These are phyloP conservation scores for Chaenodraco wilsoni DNA, from an alignment of 2,797 vertebrate genomes.

Conservation along the genomic window DNA sequence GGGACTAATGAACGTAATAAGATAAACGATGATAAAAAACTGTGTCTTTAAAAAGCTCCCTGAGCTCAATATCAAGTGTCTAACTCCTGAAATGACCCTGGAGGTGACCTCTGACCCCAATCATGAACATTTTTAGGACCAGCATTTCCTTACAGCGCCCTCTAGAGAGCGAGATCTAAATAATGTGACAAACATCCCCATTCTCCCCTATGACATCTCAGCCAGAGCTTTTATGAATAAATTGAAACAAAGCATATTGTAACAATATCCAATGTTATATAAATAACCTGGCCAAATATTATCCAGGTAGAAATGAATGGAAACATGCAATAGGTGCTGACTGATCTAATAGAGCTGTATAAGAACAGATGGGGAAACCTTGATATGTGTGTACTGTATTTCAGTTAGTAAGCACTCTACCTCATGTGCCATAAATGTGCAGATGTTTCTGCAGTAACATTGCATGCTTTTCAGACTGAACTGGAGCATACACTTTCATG, in stretches of 20 bases:
- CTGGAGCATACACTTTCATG: conserved; percentile 30
- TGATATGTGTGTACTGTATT: conserved; percentile 12
- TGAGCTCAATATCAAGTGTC: too few species aligned
- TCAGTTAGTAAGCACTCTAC: conserved; percentile 25
- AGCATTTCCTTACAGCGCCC: too few species aligned
- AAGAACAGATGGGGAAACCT: background rate
- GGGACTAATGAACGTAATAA: too few species aligned
- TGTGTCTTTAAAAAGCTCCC: too few species aligned
- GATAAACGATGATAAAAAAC: too few species aligned
- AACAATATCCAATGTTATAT: background rate
- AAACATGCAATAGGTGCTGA: background rate
- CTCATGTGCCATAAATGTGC: conserved; percentile 53
- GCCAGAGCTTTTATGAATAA: background rate
- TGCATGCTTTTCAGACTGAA: conserved; percentile 22
- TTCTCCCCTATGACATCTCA: background rate
- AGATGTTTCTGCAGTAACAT: conserved; percentile 46
- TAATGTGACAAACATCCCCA: too few species aligned
- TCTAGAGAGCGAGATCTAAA: too few species aligned
- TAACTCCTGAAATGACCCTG: too few species aligned
- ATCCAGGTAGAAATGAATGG: background rate
- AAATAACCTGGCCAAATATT: background rate
- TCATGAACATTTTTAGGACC: too few species aligned
- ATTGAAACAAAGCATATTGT: background rate
- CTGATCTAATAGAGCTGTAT: background rate
- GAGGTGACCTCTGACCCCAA: too few species aligned